phyloP scores from a whole-genome alignment of 2,797 vertebrate genomes.

The Manis javanica region DNA sequence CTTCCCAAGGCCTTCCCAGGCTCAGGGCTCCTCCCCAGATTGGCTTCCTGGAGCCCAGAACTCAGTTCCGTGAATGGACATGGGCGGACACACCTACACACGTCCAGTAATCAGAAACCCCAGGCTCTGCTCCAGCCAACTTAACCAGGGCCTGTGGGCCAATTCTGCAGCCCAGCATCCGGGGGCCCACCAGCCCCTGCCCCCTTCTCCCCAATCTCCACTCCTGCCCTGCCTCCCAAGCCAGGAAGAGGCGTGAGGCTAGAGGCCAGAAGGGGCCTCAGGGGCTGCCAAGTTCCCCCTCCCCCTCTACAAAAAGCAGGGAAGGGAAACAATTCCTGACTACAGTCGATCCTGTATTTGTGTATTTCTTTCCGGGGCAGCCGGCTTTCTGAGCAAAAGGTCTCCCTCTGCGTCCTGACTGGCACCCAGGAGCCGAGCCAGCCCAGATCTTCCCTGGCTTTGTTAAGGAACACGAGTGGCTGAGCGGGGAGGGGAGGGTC shows the following conservation, averaged over 20 bases:
- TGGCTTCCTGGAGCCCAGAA: not conserved
- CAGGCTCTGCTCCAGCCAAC: constrained; percentile 37
- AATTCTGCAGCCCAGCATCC: constrained; percentile 36
- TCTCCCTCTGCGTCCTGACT: constrained; percentile 63
- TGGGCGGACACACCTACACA: constrained; percentile 65
- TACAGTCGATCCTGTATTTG: constrained; percentile 32
- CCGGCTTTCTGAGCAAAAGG: constrained; percentile 63
- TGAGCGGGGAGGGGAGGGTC: not conserved
- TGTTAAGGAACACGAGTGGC: constrained; percentile 45
- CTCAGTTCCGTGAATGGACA: constrained; percentile 55
- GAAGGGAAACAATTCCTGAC: constrained; percentile 53
- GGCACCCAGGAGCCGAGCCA: constrained; percentile 58
- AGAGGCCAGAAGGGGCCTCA: constrained; percentile 68
- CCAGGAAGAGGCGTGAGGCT: constrained; percentile 74
- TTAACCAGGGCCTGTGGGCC: constrained; percentile 28
- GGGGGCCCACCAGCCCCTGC: constrained; percentile 60
- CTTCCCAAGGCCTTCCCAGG: not conserved
- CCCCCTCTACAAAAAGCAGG: not conserved
- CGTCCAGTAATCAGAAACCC: constrained; percentile 70
- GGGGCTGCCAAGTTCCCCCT: constrained; percentile 57
- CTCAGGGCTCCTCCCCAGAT: not conserved
- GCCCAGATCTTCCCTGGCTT: constrained; percentile 58
- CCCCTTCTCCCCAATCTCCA: constrained; percentile 55
- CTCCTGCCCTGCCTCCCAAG: constrained; percentile 69
- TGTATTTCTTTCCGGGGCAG: constrained; percentile 66